phyloP scores from a whole-genome alignment of 2,888 invertebrate genomes.

The Ypsolopha sequella region DNA sequence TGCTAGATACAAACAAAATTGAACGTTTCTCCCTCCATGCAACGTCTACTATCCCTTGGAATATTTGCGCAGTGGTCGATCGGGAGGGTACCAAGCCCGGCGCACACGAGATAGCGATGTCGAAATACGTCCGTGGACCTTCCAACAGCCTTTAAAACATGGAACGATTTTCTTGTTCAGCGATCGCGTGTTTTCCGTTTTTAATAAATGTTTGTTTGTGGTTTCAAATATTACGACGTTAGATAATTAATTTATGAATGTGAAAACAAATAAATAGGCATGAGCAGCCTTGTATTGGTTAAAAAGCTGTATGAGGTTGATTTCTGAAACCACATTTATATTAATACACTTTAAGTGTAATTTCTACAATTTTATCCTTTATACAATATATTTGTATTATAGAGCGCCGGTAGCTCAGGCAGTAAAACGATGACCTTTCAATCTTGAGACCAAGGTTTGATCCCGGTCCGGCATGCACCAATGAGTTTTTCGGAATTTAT shows the following conservation, averaged over 20 bases:
- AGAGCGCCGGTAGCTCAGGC: too few species aligned
- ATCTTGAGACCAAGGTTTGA: too few species aligned
- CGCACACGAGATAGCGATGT: slow-evolving; percentile 35
- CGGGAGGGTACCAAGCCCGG: slow-evolving; percentile 9
- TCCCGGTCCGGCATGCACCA: too few species aligned
- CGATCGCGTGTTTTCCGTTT: not conserved
- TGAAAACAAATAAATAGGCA: too few species aligned
- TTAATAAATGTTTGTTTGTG: not conserved
- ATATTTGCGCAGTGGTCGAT: not conserved
- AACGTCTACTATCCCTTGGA: slow-evolving; percentile 13
- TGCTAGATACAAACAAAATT: slow-evolving; percentile 24
- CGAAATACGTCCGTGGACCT: slow-evolving; percentile 36
- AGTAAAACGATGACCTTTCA: too few species aligned
- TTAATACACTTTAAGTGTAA: too few species aligned
- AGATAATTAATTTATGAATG: not conserved
- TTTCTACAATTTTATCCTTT: too few species aligned
- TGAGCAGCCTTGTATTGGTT: too few species aligned
- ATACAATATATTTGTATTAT: too few species aligned
- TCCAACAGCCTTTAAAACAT: slow-evolving; percentile 20
- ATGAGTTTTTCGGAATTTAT: too few species aligned
- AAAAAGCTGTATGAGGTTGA: too few species aligned
- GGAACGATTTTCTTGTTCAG: not conserved
- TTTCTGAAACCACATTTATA: too few species aligned
- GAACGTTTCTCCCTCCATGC: slow-evolving; percentile 18
- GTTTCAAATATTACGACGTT: not conserved